Evolutionary conservation across 2,888 invertebrate genomes (phyloP).

Genomic region (Cephus sareptanus): DNA sequence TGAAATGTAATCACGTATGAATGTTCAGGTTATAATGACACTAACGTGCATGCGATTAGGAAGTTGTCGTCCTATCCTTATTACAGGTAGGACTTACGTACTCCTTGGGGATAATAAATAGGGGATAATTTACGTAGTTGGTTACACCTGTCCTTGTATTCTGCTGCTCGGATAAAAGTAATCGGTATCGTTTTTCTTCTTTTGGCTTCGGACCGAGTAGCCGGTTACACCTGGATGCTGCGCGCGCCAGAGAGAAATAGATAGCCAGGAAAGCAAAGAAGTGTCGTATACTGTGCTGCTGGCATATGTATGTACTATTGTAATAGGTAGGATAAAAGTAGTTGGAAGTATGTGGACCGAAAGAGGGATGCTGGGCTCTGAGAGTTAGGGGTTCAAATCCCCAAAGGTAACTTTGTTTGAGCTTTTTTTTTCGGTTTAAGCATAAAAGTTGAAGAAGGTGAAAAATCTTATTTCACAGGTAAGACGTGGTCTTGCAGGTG

Average conservation of each 20-base stretch:
- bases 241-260: slow-evolving; percentile 27
- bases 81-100: neutral
- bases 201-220: neutral
- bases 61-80: neutral
- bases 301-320: neutral
- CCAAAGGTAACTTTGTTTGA: neutral
- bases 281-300: slow-evolving; percentile 39
- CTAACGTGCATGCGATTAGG: neutral
- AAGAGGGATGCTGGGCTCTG: slow-evolving; percentile 16
- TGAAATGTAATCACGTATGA: neutral
- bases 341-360: slow-evolving; percentile 4
- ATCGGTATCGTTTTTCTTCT: neutral
- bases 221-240: neutral
- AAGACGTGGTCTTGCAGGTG: neutral
- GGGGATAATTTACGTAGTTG: neutral
- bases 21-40: neutral
- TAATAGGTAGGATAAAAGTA: neutral
- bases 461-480: neutral
- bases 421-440: neutral
- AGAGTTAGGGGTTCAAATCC: neutral
- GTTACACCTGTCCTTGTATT: neutral
- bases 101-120: neutral
- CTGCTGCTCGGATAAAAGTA: neutral
- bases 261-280: slow-evolving; percentile 33
- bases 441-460: neutral